A percentile compares a stretch with the other conserved stretches of the same genome.
Conservation (phyloP, 2,888 invertebrate species). For the Nemotelus nigrinus region DNA sequence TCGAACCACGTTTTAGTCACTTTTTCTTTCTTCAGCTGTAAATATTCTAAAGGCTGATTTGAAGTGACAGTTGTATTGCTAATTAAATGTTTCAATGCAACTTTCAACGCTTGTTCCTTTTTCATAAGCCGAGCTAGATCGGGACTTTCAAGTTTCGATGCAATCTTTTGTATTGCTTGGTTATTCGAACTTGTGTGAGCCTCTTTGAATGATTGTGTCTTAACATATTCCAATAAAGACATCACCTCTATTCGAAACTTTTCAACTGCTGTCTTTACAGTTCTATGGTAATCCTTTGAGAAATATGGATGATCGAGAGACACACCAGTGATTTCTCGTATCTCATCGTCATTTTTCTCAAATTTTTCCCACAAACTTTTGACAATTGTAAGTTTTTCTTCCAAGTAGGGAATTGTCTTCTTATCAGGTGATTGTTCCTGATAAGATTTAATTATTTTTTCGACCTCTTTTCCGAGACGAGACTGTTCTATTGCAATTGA, state of each 20-base stretch:
- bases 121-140: neutral
- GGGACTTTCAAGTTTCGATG: neutral
- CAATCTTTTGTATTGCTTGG: neutral
- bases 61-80: neutral
- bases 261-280: neutral
- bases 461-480: neutral
- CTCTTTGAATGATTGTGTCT: neutral
- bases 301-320: conserved; percentile 9
- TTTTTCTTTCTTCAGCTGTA: neutral
- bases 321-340: neutral
- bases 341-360: neutral
- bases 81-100: neutral
- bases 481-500: neutral
- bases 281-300: neutral
- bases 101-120: neutral
- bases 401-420: neutral
- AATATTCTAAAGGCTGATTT: neutral
- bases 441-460: conserved; percentile 10
- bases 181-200: neutral
- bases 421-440: conserved; percentile 1
- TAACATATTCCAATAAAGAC: neutral
- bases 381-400: neutral
- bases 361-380: neutral
- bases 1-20: neutral
- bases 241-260: neutral